Percentiles rank a stretch among this genome's conserved stretches.
Evolutionary conservation across 2,888 invertebrate genomes (phyloP).

Genomic region (Anarsia innoxiella): DNA sequence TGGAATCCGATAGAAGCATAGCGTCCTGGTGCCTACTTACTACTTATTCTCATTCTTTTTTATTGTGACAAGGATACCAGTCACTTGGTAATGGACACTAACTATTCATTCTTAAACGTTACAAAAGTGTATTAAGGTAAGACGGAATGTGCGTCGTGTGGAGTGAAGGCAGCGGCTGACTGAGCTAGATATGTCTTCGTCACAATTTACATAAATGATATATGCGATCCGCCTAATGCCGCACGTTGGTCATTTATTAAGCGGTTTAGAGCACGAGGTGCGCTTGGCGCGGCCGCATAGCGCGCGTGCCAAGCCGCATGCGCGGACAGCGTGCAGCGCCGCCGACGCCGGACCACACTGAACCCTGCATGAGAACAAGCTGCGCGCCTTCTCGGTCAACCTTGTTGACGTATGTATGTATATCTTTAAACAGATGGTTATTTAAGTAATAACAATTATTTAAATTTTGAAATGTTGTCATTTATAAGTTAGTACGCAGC

Average conservation of each 20-base stretch:
- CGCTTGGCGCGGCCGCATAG: slow-evolving; percentile 52
- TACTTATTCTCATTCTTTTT: slow-evolving; percentile 1
- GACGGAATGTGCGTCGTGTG: slow-evolving; percentile 66
- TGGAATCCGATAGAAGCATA: no score
- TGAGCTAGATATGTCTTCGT: slow-evolving; percentile 73
- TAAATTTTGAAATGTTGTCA: slow-evolving; percentile 8
- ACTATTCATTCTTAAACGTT: slow-evolving; percentile 45
- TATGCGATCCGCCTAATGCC: slow-evolving; percentile 71
- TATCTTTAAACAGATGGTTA: slow-evolving; percentile 47
- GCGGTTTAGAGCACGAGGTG: slow-evolving; percentile 47
- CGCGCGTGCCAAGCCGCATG: slow-evolving; percentile 50
- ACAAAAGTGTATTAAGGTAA: slow-evolving; percentile 41
- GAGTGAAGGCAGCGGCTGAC: slow-evolving; percentile 54
- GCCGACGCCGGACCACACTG: slow-evolving; percentile 59
- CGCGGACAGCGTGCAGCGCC: slow-evolving; percentile 62
- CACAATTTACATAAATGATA: slow-evolving; percentile 75
- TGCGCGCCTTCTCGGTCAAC: slow-evolving; percentile 39
- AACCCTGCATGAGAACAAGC: slow-evolving; percentile 32
- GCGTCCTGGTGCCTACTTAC: no score
- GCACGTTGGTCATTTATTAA: slow-evolving; percentile 68
- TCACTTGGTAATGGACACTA: slow-evolving; percentile 29
- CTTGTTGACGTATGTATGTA: slow-evolving; percentile 62
- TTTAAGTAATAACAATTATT: slow-evolving; percentile 24
- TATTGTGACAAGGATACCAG: slow-evolving; percentile 31
- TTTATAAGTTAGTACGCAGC: no score